Percentiles rank a stretch among this genome's conserved stretches.
These are phyloP conservation scores for Drosophila insularis DNA, from an alignment of 1,140 invertebrate species.

Conservation along the genomic window DNA sequence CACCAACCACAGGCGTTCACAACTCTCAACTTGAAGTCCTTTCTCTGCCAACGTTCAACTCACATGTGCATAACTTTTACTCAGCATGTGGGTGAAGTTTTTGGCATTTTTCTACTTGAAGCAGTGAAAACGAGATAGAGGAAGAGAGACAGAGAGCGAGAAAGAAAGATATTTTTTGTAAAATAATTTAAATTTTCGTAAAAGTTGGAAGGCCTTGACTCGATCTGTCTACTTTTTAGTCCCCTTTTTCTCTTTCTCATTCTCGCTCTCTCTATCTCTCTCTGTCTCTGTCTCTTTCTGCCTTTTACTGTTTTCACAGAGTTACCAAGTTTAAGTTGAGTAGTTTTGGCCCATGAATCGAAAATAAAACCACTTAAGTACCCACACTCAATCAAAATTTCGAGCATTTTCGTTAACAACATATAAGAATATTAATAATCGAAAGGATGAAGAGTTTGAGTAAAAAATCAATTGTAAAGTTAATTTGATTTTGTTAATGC, in stretches of 20 bases:
- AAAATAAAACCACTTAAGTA: constrained; percentile 9
- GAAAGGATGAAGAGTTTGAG: no score
- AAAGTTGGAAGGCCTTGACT: constrained; percentile 11
- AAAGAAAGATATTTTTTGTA: constrained; percentile 25
- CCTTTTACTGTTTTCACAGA: constrained; percentile 62
- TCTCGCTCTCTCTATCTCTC: background rate
- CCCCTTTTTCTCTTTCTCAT: background rate
- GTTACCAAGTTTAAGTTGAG: constrained; percentile 68
- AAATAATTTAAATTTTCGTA: constrained; percentile 61
- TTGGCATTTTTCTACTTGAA: constrained; percentile 1
- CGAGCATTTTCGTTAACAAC: background rate
- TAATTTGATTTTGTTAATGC: no score
- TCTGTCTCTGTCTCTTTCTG: constrained; percentile 3
- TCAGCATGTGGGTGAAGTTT: constrained; percentile 38
- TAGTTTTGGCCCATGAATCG: constrained; percentile 32
- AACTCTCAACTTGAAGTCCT: constrained; percentile 3
- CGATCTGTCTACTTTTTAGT: background rate
- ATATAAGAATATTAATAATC: no score
- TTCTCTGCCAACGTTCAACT: background rate
- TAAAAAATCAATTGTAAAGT: no score
- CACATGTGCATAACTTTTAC: constrained; percentile 44
- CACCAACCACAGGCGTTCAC: constrained; percentile 32
- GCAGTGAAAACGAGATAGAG: background rate
- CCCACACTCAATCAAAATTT: constrained; percentile 23
- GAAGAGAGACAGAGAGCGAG: background rate